Evolutionary conservation across 2,888 invertebrate species (phyloP).

Genomic region (Habrosyne pyritoides): DNA sequence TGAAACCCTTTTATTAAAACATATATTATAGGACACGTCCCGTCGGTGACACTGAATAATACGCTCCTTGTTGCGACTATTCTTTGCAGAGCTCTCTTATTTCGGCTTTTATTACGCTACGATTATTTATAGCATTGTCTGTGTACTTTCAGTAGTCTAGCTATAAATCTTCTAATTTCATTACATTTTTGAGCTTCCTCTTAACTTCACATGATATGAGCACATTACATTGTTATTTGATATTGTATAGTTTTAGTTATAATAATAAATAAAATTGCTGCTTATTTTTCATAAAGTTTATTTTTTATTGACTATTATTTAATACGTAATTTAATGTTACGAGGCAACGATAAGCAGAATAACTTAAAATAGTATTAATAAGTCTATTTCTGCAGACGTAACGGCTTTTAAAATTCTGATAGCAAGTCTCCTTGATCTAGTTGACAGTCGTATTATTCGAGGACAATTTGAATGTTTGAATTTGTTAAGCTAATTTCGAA

Average conservation of each 20-base stretch:
- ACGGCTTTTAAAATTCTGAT: constrained; percentile 28
- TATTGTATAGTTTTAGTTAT: neutral
- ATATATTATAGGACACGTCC: constrained; percentile 80
- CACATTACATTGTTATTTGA: constrained; percentile 9
- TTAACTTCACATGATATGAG: constrained; percentile 18
- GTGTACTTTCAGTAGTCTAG: constrained; percentile 38
- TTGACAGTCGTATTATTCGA: constrained; percentile 30
- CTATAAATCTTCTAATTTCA: constrained; percentile 45
- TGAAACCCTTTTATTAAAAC: constrained; percentile 83
- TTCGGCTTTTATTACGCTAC: constrained; percentile 73
- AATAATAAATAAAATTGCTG: neutral
- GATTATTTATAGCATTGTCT: constrained; percentile 69
- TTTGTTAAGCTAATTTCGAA: constrained; percentile 62
- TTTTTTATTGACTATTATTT: neutral
- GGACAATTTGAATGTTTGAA: constrained; percentile 55
- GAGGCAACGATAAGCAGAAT: too few relatives aligned
- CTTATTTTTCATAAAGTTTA: neutral
- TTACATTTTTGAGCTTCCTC: constrained; percentile 20
- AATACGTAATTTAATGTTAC: too few relatives aligned
- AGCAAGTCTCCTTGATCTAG: constrained; percentile 30
- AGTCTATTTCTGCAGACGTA: too few relatives aligned
- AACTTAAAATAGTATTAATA: too few relatives aligned
- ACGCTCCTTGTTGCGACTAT: constrained; percentile 76
- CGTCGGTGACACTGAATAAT: constrained; percentile 80
- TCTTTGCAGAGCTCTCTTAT: constrained; percentile 67